Base-by-base conservation (phyloP, 1,140 invertebrate genomes). In the Belonocnema kinseyi region DNA sequence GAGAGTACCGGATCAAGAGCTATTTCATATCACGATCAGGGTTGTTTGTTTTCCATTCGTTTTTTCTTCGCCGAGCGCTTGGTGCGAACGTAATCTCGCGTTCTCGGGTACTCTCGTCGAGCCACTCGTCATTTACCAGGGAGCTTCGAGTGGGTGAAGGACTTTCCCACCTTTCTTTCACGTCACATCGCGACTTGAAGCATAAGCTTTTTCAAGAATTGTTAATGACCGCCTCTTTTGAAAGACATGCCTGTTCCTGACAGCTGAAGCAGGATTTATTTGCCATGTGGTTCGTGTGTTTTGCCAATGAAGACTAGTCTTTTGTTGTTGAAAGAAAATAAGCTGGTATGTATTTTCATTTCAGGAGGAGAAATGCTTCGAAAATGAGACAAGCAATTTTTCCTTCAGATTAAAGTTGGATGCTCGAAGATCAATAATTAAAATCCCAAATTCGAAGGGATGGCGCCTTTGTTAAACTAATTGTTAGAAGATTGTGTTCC, bases 111-210 rank as follows among this genome's bases (percentile, higher is more conserved):
- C 53, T 17, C n/a, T 54, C 53, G 53, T 17, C 53, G 53, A 54
- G 16, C 53, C 53, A 54, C 53, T 54, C 17, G n/a, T 54, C 53
- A 54, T 54, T 54, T 54, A 54, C 53, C 53, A 54, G 53, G 53
- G 17, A 54, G 53, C 53, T 17, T 17, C n/a, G 53, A 54, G 53
- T 54, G 53, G 53, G 17, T 54, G 53, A 54, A 54, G 14, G 53
- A 54, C 53, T 54, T 54, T 54, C n/a, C 40, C 40, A 46, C 40
- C 53, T 54, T 17, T 54, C 53, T 54, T 54, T 19, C 53, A 54
- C n/a, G n/a, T 54, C 53, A 54, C 16, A 17, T 19, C 53, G 53
- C 53, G 53, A 54, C 17, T 54, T 53, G n/a, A 7, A 53, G 52
- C 52, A 53, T 13, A 17, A 17, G n/a, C 53, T 17, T 54, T 54